Percentiles rank a stretch among this genome's conserved stretches.
Conservation (phyloP, 2,113 vertebrate species). For the Fukomys damarensis region DNA sequence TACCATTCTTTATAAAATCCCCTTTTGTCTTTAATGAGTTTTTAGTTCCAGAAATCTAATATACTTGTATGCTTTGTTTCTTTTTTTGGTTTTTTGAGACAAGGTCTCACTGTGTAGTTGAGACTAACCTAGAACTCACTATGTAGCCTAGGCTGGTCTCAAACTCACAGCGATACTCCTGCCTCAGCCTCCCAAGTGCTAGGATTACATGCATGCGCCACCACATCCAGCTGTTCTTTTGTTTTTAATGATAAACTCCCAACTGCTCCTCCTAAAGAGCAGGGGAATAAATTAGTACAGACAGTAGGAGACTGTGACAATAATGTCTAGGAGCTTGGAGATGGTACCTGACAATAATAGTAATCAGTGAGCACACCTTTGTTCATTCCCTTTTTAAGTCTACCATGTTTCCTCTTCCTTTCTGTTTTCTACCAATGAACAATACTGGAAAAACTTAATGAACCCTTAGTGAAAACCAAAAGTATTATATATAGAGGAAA, state of each 20-base stretch:
- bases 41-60: constrained; percentile 56
- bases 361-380: neutral
- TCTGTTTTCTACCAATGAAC: neutral
- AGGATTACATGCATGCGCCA: too few relatives aligned
- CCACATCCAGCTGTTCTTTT: too few relatives aligned
- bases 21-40: constrained; percentile 5
- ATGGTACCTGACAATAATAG: neutral
- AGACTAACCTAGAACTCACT: too few relatives aligned
- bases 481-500: constrained; percentile 3
- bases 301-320: neutral
- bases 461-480: constrained; percentile 40
- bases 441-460: constrained; percentile 44
- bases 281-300: neutral
- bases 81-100: too few relatives aligned
- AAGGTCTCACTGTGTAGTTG: too few relatives aligned
- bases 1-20: constrained; percentile 32
- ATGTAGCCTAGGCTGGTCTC: too few relatives aligned
- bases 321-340: neutral
- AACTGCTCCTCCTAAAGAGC: constrained; percentile 9
- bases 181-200: too few relatives aligned
- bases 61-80: constrained; percentile 37
- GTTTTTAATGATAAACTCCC: constrained; percentile 41
- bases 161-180: too few relatives aligned
- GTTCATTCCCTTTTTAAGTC: neutral
- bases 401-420: neutral